Percentiles rank a stretch among this genome's conserved stretches.
Conservation (phyloP, 2,113 vertebrate species). For the Anolis carolinensis region DNA sequence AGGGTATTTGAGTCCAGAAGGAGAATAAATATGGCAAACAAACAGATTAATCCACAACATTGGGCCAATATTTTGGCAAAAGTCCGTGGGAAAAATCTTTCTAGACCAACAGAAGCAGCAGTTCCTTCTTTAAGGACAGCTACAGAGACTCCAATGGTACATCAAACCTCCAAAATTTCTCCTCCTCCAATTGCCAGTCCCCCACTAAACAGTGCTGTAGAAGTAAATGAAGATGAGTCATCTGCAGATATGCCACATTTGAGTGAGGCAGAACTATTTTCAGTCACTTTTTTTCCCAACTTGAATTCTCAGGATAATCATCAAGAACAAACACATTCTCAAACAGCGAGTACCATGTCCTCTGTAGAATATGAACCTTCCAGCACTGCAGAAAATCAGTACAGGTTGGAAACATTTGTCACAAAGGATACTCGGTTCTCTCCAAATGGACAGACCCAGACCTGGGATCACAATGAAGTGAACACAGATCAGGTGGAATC, state of each 20-base stretch:
- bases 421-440: not conserved
- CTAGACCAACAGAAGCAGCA: conserved; percentile 60
- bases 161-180: not conserved
- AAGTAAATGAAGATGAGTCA: conserved; percentile 61
- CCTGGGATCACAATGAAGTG: conserved; percentile 14
- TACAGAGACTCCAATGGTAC: not conserved
- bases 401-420: not conserved
- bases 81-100: conserved; percentile 79
- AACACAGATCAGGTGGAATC: not conserved
- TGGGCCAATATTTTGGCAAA: conserved; percentile 92
- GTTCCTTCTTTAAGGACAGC: conserved; percentile 28
- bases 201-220: not conserved
- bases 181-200: conserved; percentile 52
- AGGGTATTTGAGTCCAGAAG: conserved; percentile 77
- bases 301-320: not conserved
- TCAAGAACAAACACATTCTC: not conserved
- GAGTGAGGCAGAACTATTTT: conserved; percentile 65
- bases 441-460: not conserved
- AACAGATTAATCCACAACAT: conserved; percentile 86
- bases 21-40: conserved; percentile 80
- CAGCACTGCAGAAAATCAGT: conserved; percentile 1
- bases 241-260: conserved; percentile 59
- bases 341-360: not conserved
- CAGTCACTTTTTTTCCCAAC: conserved; percentile 34
- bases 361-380: not conserved